Conservation (phyloP, 2,113 vertebrate species). For the Platysternon megacephalum region DNA sequence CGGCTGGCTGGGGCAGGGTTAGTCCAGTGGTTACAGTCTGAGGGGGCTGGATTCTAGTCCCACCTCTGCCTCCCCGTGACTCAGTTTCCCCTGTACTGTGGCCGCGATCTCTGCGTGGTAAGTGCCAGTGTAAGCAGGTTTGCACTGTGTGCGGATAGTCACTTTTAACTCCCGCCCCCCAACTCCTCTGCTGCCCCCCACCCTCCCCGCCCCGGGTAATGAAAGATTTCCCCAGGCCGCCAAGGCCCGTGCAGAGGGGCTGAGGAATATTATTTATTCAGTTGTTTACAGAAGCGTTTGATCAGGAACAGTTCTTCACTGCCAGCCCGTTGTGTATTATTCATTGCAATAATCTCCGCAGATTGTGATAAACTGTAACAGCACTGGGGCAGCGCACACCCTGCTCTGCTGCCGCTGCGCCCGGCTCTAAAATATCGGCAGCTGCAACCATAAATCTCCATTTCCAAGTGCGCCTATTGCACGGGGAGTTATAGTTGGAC, state of each 20-base stretch:
- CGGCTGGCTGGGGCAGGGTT: too few species aligned
- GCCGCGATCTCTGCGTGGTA: not conserved
- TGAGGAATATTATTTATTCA: constrained; percentile 80
- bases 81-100: not conserved
- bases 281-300: constrained; percentile 80
- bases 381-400: constrained; percentile 71
- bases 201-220: constrained; percentile 41
- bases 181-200: not conserved
- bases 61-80: not conserved
- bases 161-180: not conserved
- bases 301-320: constrained; percentile 81
- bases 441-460: constrained; percentile 87
- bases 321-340: constrained; percentile 81
- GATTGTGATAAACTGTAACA: constrained; percentile 80
- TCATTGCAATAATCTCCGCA: constrained; percentile 78
- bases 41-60: not conserved
- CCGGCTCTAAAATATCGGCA: constrained; percentile 78
- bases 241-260: constrained; percentile 62
- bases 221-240: constrained; percentile 67
- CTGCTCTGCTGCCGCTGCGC: constrained; percentile 67
- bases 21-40: fast-evolving
- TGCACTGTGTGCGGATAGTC: not conserved
- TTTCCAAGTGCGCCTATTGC: constrained; percentile 83
- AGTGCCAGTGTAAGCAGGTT: not conserved
- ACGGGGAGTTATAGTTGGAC: constrained; percentile 81